Percentiles rank a stretch among this genome's conserved stretches.
These are phyloP conservation scores for Pinctada fucata DNA, from an alignment of 2,888 invertebrate genomes.

Conservation along the genomic window DNA sequence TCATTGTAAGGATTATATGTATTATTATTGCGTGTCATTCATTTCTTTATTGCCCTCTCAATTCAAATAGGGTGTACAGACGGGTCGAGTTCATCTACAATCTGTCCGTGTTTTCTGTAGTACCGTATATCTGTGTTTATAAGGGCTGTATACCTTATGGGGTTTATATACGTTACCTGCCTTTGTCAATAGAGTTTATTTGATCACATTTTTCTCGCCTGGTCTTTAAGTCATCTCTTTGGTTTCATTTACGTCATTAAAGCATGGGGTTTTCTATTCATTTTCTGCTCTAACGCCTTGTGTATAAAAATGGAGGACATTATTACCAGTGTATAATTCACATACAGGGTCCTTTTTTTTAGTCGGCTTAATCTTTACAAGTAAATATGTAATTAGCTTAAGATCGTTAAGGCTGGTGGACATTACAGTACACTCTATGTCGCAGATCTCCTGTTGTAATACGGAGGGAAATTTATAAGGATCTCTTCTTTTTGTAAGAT, in stretches of 20 bases:
- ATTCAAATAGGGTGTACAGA: too few species aligned
- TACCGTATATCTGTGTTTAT: background rate
- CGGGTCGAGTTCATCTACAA: background rate
- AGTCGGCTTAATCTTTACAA: too few species aligned
- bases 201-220: background rate
- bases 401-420: too few species aligned
- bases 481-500: too few species aligned
- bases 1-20: too few species aligned
- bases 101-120: background rate
- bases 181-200: background rate
- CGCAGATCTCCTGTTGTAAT: too few species aligned
- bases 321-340: background rate
- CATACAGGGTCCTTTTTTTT: background rate
- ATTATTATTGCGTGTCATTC: too few species aligned
- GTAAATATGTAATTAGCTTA: too few species aligned
- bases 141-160: background rate
- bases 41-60: too few species aligned
- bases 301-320: conserved; percentile 4
- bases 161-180: background rate
- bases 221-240: conserved; percentile 2
- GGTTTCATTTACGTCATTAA: conserved; percentile 26
- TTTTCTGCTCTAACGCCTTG: conserved; percentile 23
- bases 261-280: conserved; percentile 9
- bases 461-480: too few species aligned
- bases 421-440: too few species aligned